Conservation (phyloP, 2,888 invertebrate genomes). For the Drosophila percnosoma region DNA sequence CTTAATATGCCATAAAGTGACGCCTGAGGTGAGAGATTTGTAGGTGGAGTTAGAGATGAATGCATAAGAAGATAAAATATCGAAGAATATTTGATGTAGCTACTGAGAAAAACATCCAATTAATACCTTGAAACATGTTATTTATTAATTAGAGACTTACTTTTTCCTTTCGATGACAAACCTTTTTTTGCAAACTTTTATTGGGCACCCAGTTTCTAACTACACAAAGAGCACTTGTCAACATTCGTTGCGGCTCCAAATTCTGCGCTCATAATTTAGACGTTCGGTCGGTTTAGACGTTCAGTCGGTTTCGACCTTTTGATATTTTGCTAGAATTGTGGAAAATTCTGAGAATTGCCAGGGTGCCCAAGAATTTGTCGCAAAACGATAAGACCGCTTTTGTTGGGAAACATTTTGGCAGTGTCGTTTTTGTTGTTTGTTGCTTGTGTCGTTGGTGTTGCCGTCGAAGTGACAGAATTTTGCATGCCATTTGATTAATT, state of each 20-base stretch:
- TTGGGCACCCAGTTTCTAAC: conserved; percentile 18
- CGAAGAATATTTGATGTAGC: neutral
- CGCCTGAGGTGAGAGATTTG: conserved; percentile 24
- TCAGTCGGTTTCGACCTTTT: conserved; percentile 63
- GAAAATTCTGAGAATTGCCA: conserved; percentile 50
- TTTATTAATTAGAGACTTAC: neutral
- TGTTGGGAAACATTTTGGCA: conserved; percentile 57
- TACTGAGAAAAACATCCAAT: neutral
- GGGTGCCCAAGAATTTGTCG: conserved; percentile 67
- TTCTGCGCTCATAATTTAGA: conserved; percentile 72
- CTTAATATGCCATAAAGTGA: conserved; percentile 77
- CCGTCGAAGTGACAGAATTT: conserved; percentile 62
- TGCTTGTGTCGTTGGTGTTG: conserved; percentile 32
- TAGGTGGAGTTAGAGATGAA: conserved; percentile 6
- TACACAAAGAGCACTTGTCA: conserved; percentile 49
- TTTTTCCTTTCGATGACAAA: neutral
- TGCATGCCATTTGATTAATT: conserved; percentile 82
- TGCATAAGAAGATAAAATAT: conserved; percentile 22
- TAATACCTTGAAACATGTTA: neutral
- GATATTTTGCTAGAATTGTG: conserved; percentile 54
- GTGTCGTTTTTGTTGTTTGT: conserved; percentile 28
- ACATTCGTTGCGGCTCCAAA: conserved; percentile 37
- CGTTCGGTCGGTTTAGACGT: conserved; percentile 79
- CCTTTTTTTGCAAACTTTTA: conserved; percentile 8
- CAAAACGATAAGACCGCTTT: conserved; percentile 29